Base-by-base conservation (phyloP, 2,113 vertebrate genomes). In the Scortum barcoo region DNA sequence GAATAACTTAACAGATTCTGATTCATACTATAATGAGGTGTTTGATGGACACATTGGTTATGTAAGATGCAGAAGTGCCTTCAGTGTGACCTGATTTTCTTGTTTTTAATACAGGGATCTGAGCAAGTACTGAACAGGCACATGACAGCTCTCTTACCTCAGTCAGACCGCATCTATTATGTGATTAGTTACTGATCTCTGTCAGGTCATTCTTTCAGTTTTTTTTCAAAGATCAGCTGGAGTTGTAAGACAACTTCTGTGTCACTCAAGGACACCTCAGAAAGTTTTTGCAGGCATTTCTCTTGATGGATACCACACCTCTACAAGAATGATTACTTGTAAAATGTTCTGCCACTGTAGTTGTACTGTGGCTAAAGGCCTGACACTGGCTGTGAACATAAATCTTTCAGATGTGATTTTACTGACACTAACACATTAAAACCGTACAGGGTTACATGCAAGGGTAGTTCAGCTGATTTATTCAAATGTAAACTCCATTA, bases 1-100 rank as follows among this genome's bases (percentile, higher is more conserved):
- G 76, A 80, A 81, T 74, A 28, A 69, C 53, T 79, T 63, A 28
- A 53, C 60, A 58, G 24, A 51, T 70, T n/a, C n/a, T n/a, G 65
- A 81, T 28, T 74, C 46, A 24, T 40, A 19, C 26, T 44, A 42
- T 78, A 70, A 74, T 65, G 74, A 78, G 78, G 26, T 40, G 36
- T 63, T 74, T 84, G 68, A 81, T 84, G 46, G 62, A 67, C 44
- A 33, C 50, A 13, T 60, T 57, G 5, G 24, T 72, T 78, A 17
- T 33, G 70, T 61, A 65, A 73, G 40, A 36, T 68, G 30, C 42
- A 58, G 66, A 46, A 51, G 30, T 26, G 13, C 12, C 40, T 22
- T 48, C 19, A 14, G 7, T 28, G 46, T 72, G 56, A 56, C 48
- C 65, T 50, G 60, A 58, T 77, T 68, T 62, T 48, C 38, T 36